Percentiles rank a stretch among this genome's conserved stretches.
phyloP scores from a whole-genome alignment of 2,113 vertebrate species.

The Myrmecophaga tridactyla region DNA sequence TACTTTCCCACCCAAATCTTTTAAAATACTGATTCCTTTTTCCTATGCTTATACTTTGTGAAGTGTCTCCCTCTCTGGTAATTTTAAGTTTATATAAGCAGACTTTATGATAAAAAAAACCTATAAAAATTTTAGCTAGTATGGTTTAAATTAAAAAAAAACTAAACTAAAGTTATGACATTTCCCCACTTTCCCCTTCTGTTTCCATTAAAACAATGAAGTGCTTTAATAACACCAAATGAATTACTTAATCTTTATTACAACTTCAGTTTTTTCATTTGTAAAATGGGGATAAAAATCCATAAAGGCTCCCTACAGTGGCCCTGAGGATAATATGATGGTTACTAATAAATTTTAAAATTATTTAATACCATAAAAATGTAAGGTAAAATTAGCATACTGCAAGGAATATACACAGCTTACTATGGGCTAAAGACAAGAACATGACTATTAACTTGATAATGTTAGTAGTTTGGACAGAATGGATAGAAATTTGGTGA shows the following conservation, averaged over 20 bases:
- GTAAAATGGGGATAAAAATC: not conserved
- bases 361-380: not conserved
- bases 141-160: not conserved
- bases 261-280: slow-evolving; percentile 2
- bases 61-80: not conserved
- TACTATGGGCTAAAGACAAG: not conserved
- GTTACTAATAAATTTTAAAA: slow-evolving; percentile 25
- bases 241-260: not conserved
- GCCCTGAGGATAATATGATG: not conserved
- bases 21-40: not conserved
- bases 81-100: slow-evolving; percentile 17
- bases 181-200: not conserved
- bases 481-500: not conserved
- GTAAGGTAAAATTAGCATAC: not conserved
- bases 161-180: not conserved
- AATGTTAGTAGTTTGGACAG: not conserved
- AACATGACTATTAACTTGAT: not conserved
- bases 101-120: not conserved
- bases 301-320: not conserved
- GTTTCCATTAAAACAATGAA: not conserved
- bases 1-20: not conserved
- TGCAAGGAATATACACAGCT: not conserved
- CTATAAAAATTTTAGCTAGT: slow-evolving; percentile 21
- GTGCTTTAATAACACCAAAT: not conserved
- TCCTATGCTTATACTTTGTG: not conserved